A percentile compares a stretch with the other conserved stretches of the same genome.
Conservation (phyloP, 2,888 invertebrate species). For the Drosophila robusta region DNA sequence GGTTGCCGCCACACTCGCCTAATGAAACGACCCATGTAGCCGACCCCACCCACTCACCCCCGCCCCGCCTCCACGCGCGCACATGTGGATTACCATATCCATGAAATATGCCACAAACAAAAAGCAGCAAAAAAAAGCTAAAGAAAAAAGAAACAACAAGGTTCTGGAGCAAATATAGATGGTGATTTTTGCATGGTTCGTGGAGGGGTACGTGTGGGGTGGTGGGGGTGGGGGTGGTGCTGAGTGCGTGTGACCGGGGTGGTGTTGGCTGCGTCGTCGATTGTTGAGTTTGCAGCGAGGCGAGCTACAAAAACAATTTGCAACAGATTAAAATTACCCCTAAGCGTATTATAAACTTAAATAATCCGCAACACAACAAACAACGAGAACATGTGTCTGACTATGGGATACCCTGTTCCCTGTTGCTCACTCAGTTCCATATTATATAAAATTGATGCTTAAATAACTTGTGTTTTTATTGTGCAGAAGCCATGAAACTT, state of each 20-base stretch:
- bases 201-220: background rate
- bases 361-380: conserved; percentile 64
- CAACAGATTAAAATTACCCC: conserved; percentile 85
- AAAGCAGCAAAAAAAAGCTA: conserved; percentile 25
- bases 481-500: no score
- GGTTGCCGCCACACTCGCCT: conserved; percentile 21
- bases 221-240: background rate
- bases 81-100: conserved; percentile 62
- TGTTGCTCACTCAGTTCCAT: no score
- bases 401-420: background rate
- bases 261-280: conserved; percentile 7
- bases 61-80: background rate
- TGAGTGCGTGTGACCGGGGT: background rate
- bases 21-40: conserved; percentile 49
- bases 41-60: background rate
- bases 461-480: no score
- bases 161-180: conserved; percentile 37
- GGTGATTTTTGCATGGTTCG: conserved; percentile 33
- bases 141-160: conserved; percentile 15
- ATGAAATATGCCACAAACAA: conserved; percentile 73
- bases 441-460: no score
- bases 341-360: conserved; percentile 82
- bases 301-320: conserved; percentile 82
- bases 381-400: background rate
- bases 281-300: conserved; percentile 12